Base-by-base conservation (phyloP, 2,888 invertebrate species). In the Scaptomyza cyrtandrae region DNA sequence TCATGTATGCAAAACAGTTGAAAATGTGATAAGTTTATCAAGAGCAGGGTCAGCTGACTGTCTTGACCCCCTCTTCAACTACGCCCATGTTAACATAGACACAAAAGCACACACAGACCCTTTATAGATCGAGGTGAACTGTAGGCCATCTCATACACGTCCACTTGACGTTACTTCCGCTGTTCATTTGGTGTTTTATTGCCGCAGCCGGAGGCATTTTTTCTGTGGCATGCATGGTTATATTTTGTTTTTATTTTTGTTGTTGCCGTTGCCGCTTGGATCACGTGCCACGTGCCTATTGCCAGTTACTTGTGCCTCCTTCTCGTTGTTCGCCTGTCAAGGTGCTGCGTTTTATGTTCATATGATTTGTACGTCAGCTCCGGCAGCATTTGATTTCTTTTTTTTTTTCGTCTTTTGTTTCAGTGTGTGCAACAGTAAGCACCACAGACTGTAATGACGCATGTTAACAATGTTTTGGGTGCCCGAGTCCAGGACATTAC, bases 371-470 rank as follows among this genome's bases (percentile, higher is more conserved):
- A 75, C 80, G 61, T 70, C 78, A 63, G 78, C 61, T 59, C 64
- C 64, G 76, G 63, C 75, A 78, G 63, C 78, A 78, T 78, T 83
- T 86, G 86, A 86, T 86, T 86, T 82, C 69, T 58, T 63, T 63
- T 52, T 48, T 63, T 55, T 57, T 72, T 75, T 43, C 64, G 57
- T 59, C 70, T 69, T 72, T 67, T 78, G 78, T 78, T 68, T 67
- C 63, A 57, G 35, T 39, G 14, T 16, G 52, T 56, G 69, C 56
- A 48, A 16, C 31, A 19, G 13, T 11, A 58, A 55, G 41, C 19
- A 39, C 24, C 24, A 24, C 87, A 88, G 88, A 87, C 83, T 88
- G 89, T 88, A 89, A 89, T 89, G 89, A 87, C 87, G 89, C 83
- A 88, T 88, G 90, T 89, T 89, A 89, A 88, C 89, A 90, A 86